phyloP scores from a whole-genome alignment of 2,888 invertebrate genomes.

The Drosophila yooni region DNA sequence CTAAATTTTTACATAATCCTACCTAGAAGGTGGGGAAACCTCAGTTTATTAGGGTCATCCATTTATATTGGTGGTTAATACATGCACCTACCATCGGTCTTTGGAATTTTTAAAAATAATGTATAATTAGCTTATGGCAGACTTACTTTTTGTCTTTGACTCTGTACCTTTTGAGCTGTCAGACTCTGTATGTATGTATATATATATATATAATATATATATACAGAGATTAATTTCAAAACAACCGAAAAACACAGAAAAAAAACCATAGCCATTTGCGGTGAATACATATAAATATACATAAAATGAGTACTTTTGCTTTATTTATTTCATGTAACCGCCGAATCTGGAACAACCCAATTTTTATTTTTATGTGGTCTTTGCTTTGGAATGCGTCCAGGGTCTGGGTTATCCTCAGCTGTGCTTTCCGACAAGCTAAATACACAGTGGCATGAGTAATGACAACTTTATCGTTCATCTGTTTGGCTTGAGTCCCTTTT shows the following conservation, averaged over 20 bases:
- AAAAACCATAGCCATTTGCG: conserved; percentile 3
- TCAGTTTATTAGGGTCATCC: no score
- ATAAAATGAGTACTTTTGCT: conserved; percentile 17
- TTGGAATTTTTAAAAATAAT: no score
- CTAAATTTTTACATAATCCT: no score
- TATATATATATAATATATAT: not conserved
- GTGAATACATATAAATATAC: conserved; percentile 5
- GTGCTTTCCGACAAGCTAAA: conserved; percentile 37
- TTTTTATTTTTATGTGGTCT: conserved; percentile 36
- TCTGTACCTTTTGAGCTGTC: no score
- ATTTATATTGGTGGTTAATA: no score
- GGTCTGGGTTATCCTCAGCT: conserved; percentile 24
- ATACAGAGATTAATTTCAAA: conserved; percentile 27
- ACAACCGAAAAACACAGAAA: not conserved
- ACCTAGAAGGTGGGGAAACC: no score
- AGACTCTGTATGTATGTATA: not conserved
- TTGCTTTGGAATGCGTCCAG: conserved; percentile 12
- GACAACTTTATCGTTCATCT: conserved; percentile 60
- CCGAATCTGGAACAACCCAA: conserved; percentile 21
- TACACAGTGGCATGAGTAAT: conserved; percentile 59
- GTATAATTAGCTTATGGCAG: no score
- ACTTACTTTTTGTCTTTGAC: no score
- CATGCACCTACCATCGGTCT: no score
- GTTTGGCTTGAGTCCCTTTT: conserved; percentile 30
- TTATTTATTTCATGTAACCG: conserved; percentile 19